phyloP scores from a whole-genome alignment of 2,888 invertebrate species.

The Atethmia centrago region DNA sequence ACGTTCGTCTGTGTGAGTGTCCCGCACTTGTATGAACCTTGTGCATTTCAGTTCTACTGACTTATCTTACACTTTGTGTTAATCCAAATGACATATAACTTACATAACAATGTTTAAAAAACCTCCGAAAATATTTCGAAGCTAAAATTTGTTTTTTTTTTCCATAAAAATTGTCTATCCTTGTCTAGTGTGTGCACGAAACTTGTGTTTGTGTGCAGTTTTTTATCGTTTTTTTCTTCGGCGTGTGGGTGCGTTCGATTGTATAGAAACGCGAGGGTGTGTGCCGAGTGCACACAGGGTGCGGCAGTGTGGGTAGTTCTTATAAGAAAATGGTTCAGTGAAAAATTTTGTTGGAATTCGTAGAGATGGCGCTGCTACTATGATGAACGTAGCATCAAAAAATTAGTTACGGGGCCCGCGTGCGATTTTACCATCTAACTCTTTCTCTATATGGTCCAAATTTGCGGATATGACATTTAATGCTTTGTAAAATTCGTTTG shows the following conservation, averaged over 20 bases:
- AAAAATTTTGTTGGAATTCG: slow-evolving; percentile 88
- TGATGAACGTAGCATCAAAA: slow-evolving; percentile 81
- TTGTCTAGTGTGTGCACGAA: slow-evolving; percentile 71
- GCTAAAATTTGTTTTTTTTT: slow-evolving; percentile 40
- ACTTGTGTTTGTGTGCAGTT: slow-evolving; percentile 83
- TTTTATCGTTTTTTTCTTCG: slow-evolving; percentile 90
- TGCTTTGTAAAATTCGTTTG: slow-evolving; percentile 67
- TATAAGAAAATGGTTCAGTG: slow-evolving; percentile 90
- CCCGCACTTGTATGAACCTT: slow-evolving; percentile 86
- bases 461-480: slow-evolving; percentile 57
- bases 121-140: slow-evolving; percentile 41
- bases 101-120: slow-evolving; percentile 38
- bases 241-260: slow-evolving; percentile 89
- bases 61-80: slow-evolving; percentile 82
- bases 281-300: slow-evolving; percentile 72
- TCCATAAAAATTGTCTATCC: slow-evolving; percentile 59
- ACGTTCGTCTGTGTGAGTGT: slow-evolving; percentile 79
- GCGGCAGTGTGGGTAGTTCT: slow-evolving; percentile 83
- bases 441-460: slow-evolving; percentile 58
- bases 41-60: slow-evolving; percentile 84
- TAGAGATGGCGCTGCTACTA: slow-evolving; percentile 88
- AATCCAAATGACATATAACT: slow-evolving; percentile 75
- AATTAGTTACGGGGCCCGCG: slow-evolving; percentile 74
- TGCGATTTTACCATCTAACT: slow-evolving; percentile 62
- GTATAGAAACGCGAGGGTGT: slow-evolving; percentile 75